phyloP scores from a whole-genome alignment of 2,113 vertebrate species.

The Panthera leo region DNA sequence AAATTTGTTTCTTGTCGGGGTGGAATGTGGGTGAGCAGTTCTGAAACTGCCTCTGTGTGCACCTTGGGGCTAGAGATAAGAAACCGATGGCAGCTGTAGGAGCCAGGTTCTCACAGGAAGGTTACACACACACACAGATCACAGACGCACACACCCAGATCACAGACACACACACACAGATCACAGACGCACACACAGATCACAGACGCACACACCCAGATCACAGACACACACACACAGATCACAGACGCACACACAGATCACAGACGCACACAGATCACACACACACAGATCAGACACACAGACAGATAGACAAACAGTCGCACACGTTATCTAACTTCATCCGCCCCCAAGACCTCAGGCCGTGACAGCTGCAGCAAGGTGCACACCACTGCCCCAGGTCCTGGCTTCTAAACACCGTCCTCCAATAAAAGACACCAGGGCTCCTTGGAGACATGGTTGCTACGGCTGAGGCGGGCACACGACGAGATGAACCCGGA shows the following conservation, averaged over 20 bases:
- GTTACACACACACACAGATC: background rate
- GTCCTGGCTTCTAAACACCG: background rate
- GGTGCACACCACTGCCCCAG: background rate
- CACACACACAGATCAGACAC: background rate
- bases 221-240: no score
- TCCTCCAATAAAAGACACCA: background rate
- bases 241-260: background rate
- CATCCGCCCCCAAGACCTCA: background rate
- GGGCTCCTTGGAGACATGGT: background rate
- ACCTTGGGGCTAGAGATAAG: background rate
- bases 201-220: no score
- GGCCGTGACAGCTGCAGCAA: background rate
- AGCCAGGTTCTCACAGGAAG: background rate
- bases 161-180: no score
- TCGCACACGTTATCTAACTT: rapidly evolving
- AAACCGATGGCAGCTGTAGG: background rate
- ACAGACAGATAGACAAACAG: background rate
- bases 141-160: background rate
- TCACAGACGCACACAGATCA: background rate
- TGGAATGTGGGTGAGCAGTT: background rate
- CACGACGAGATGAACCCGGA: rapidly evolving
- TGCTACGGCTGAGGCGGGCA: rapidly evolving
- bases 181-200: no score
- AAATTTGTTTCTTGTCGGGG: background rate
- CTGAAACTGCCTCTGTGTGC: background rate